Conservation (phyloP, 2,888 invertebrate species). For the Onchidella celtica region DNA sequence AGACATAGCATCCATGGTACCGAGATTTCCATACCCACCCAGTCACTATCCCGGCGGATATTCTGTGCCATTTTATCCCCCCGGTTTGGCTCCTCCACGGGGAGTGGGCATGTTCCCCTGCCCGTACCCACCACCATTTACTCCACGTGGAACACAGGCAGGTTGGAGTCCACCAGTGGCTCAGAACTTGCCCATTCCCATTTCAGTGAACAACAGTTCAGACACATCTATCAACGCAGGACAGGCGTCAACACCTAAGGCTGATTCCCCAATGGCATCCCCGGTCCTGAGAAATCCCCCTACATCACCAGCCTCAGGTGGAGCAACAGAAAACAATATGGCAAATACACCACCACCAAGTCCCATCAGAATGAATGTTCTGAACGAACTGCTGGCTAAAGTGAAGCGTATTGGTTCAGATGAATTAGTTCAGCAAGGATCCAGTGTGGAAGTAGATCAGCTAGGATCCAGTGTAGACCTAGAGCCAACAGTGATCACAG, state of each 20-base stretch:
- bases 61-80: conserved; percentile 16
- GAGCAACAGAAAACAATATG: neutral
- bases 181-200: too few species aligned
- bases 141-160: too few species aligned
- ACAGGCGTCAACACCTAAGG: neutral
- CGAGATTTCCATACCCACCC: conserved; percentile 52
- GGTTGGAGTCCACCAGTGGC: too few species aligned
- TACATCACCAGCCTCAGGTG: neutral
- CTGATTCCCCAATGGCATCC: neutral
- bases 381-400: conserved; percentile 32
- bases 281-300: neutral
- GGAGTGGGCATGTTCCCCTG: conserved; percentile 41
- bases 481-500: too few species aligned
- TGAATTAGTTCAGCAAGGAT: neutral
- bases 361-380: conserved; percentile 13
- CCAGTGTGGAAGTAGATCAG: too few species aligned
- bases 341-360: neutral
- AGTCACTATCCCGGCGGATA: conserved; percentile 29
- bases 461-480: too few species aligned
- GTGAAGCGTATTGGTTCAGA: conserved; percentile 22
- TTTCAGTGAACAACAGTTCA: conserved; percentile 24
- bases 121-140: conserved; percentile 17
- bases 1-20: neutral
- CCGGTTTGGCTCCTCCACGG: conserved; percentile 4
- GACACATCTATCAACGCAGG: neutral